Percentiles rank a stretch among this genome's conserved stretches.
These are phyloP conservation scores for Pogonocherus hispidulus DNA, from an alignment of 2,888 invertebrate species.

Conservation along the genomic window DNA sequence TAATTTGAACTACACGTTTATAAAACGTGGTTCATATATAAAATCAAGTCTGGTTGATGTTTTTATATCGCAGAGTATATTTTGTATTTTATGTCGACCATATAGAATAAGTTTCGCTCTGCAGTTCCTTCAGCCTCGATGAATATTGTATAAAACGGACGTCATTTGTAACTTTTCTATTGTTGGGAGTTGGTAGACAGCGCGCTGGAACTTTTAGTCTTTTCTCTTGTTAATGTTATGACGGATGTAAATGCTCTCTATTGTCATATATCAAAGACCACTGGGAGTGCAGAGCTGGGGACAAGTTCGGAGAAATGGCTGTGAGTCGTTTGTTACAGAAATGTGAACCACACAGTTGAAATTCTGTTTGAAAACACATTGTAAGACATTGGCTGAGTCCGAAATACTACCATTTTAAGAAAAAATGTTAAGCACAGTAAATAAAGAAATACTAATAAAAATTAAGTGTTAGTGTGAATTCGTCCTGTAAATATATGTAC, in stretches of 20 bases:
- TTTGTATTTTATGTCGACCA: not conserved
- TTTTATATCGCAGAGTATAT: not conserved
- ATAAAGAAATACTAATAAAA: no score
- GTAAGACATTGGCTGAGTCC: no score
- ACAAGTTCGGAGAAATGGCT: not conserved
- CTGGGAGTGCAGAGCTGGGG: not conserved
- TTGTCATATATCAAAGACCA: not conserved
- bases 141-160: not conserved
- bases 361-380: no score
- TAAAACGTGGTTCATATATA: no score
- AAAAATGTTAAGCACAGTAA: no score
- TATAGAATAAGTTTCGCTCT: not conserved
- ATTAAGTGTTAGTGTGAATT: no score
- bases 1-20: no score
- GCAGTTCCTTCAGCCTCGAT: not conserved
- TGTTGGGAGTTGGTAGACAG: not conserved
- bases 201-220: not conserved
- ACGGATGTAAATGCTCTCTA: conserved; percentile 4
- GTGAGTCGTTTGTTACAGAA: not conserved
- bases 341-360: no score
- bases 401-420: no score
- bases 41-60: no score
- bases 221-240: conserved; percentile 4
- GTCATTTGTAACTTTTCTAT: conserved; percentile 4
- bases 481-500: no score